Evolutionary conservation across 2,888 invertebrate species (phyloP).

Genomic region (Amphipoea lucens): DNA sequence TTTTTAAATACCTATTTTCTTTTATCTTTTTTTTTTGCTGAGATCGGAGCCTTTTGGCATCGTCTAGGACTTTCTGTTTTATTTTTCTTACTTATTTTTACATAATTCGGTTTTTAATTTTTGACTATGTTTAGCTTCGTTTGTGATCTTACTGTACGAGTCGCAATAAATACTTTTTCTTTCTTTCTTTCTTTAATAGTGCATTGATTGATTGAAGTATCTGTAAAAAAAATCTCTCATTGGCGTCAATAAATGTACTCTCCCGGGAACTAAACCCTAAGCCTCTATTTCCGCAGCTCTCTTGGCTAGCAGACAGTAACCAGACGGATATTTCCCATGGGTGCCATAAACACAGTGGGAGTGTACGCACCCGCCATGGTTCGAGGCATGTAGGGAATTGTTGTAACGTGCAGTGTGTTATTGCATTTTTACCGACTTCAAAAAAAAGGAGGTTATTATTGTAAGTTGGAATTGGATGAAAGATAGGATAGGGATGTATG

Average conservation of each 20-base stretch:
- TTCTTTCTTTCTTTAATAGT: background rate
- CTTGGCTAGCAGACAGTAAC: constrained; percentile 61
- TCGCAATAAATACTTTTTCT: too few species aligned
- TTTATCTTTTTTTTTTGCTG: too few species aligned
- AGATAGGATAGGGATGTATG: background rate
- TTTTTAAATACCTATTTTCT: too few species aligned
- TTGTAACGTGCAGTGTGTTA: constrained; percentile 28
- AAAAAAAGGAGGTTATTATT: background rate
- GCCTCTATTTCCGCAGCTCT: constrained; percentile 51
- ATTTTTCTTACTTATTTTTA: too few species aligned
- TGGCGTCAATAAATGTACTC: constrained; percentile 42
- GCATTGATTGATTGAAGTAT: background rate
- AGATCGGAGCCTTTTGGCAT: too few species aligned
- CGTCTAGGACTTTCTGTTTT: too few species aligned
- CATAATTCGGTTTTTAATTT: too few species aligned
- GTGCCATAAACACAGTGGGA: constrained; percentile 74
- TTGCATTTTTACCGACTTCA: constrained; percentile 7
- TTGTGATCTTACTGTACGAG: too few species aligned
- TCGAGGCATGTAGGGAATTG: constrained; percentile 48
- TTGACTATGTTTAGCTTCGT: too few species aligned
- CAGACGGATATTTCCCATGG: constrained; percentile 79
- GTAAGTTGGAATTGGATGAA: background rate
- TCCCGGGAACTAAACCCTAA: constrained; percentile 54
- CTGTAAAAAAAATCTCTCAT: constrained; percentile 19
- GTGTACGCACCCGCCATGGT: constrained; percentile 57